Percentiles rank a stretch among this genome's conserved stretches.
phyloP scores from a whole-genome alignment of 2,113 vertebrate species.

The Xenus cinereus region DNA sequence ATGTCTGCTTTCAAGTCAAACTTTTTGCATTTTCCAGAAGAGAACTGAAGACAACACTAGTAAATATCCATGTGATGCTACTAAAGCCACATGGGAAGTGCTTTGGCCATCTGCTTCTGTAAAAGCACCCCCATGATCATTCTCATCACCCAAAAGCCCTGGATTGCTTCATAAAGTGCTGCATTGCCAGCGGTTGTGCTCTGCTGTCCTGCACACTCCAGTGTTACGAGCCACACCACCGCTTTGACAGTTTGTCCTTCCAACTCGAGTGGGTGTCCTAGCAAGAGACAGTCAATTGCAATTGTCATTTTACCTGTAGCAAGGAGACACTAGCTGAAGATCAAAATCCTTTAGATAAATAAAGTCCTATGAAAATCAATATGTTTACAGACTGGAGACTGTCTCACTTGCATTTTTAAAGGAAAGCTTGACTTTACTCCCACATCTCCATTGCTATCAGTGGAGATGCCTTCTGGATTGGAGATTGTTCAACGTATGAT shows the following conservation, averaged over 20 bases:
- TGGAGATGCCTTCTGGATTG: neutral
- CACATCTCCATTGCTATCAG: neutral
- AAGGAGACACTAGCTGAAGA: neutral
- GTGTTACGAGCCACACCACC: accelerated
- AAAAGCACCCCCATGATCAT: neutral
- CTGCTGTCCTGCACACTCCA: neutral
- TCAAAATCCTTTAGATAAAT: neutral
- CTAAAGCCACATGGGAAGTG: neutral
- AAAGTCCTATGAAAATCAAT: neutral
- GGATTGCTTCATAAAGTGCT: neutral
- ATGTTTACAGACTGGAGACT: neutral
- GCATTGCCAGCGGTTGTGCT: neutral
- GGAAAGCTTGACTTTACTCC: neutral
- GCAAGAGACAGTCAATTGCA: neutral
- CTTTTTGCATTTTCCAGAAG: neutral
- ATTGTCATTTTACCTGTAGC: neutral
- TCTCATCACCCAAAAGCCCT: neutral
- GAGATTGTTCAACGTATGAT: neutral
- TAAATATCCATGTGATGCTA: neutral
- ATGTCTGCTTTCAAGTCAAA: neutral
- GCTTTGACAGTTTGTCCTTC: neutral
- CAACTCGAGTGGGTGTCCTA: neutral
- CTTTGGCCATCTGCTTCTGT: neutral
- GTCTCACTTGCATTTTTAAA: neutral
- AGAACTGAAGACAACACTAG: neutral